These are phyloP conservation scores for Augochlora pura DNA, from an alignment of 1,140 invertebrate species.

Conservation along the genomic window DNA sequence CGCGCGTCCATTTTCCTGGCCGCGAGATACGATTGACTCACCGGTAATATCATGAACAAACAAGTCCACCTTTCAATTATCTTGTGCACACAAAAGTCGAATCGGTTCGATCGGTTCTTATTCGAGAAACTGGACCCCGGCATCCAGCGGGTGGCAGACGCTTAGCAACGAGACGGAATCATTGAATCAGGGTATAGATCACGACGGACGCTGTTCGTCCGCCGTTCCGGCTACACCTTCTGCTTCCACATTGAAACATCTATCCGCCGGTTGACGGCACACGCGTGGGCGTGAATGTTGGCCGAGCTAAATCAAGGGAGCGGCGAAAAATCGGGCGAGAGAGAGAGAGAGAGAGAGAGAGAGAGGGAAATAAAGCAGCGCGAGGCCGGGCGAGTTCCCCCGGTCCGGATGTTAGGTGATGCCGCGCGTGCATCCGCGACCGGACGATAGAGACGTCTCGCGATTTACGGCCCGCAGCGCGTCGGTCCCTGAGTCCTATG, in stretches of 20 bases:
- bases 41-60: background rate
- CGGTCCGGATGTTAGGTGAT: background rate
- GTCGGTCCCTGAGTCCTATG: conserved; percentile 34
- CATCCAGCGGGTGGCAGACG: background rate
- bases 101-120: background rate
- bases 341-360: no score
- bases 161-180: background rate
- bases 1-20: no score
- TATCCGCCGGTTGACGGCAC: background rate
- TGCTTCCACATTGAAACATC: background rate
- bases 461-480: conserved; percentile 53
- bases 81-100: background rate
- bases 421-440: conserved; percentile 25
- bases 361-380: conserved; percentile 25
- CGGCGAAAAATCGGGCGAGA: background rate
- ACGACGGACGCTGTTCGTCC: background rate
- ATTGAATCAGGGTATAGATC: background rate
- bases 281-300: conserved; percentile 10
- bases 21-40: no score
- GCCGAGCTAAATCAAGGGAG: background rate
- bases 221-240: background rate
- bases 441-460: conserved; percentile 54
- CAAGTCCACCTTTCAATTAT: background rate
- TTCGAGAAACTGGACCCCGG: background rate
- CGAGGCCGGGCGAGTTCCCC: background rate